Conservation (phyloP, 92 coral and sea anemone species). For the Porites cylindrica region DNA sequence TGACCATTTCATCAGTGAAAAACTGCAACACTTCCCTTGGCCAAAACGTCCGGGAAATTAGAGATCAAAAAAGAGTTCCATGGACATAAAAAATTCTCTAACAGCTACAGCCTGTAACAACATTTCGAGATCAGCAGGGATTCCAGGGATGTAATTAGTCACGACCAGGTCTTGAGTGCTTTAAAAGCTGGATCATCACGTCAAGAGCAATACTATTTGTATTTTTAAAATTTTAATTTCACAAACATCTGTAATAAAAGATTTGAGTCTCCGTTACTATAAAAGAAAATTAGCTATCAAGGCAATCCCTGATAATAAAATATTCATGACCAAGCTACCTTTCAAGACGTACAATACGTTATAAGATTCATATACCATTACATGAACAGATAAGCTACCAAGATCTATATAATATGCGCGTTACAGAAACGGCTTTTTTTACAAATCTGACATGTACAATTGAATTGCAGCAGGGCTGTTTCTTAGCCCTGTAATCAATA, state of each 20-base stretch:
- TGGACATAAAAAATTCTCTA: not conserved
- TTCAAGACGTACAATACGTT: conserved; percentile 36
- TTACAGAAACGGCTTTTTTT: not conserved
- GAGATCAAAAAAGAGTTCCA: not conserved
- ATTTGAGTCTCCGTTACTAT: not conserved
- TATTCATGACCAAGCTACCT: conserved; percentile 44
- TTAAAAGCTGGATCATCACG: not conserved
- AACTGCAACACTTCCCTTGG: not conserved
- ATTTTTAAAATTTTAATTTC: not conserved
- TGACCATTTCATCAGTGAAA: not conserved
- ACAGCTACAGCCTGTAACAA: too few relatives aligned
- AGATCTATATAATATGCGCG: not conserved
- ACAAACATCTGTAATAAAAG: not conserved
- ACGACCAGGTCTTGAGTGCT: conserved; percentile 9
- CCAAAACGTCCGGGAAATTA: not conserved
- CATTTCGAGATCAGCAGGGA: conserved; percentile 24
- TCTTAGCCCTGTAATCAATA: not conserved
- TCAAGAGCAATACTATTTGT: not conserved
- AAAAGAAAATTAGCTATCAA: not conserved
- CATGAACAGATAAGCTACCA: not conserved
- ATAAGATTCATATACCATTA: not conserved
- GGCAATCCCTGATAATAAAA: conserved; percentile 27
- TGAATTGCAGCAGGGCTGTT: not conserved
- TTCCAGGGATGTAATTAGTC: conserved; percentile 12
- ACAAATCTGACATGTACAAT: not conserved